Percentiles rank a stretch among this genome's conserved stretches.
These are phyloP conservation scores for Biston betularia DNA, from an alignment of 2,888 invertebrate species.

Conservation along the genomic window DNA sequence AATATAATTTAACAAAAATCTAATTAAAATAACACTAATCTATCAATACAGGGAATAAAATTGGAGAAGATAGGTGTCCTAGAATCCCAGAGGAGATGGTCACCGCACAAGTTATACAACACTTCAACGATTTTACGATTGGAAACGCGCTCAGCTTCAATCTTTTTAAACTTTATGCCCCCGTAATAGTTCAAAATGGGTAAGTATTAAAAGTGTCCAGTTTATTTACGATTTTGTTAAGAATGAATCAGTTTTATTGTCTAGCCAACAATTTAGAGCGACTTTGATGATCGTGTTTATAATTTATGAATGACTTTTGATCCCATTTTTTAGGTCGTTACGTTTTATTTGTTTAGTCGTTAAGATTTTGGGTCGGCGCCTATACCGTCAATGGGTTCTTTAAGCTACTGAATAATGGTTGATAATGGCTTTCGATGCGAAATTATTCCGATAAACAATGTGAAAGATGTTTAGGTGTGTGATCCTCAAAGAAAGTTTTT, in stretches of 20 bases:
- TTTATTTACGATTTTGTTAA: slow-evolving; percentile 70
- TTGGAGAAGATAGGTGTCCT: no score
- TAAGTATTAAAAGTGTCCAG: slow-evolving; percentile 75
- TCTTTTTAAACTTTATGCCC: slow-evolving; percentile 68
- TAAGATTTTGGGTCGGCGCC: slow-evolving; percentile 59
- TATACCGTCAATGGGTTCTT: slow-evolving; percentile 44
- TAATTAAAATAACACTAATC: not conserved
- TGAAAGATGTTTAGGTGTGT: no score
- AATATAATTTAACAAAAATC: no score
- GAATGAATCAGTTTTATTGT: slow-evolving; percentile 78
- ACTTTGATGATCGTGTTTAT: slow-evolving; percentile 68
- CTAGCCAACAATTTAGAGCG: slow-evolving; percentile 63
- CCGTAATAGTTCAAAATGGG: slow-evolving; percentile 81
- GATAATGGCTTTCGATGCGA: not conserved
- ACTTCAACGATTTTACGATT: slow-evolving; percentile 59
- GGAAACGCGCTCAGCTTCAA: slow-evolving; percentile 63
- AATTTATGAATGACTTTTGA: slow-evolving; percentile 74
- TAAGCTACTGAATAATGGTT: slow-evolving; percentile 17
- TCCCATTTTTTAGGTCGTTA: slow-evolving; percentile 72
- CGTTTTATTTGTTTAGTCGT: slow-evolving; percentile 62
- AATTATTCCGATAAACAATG: not conserved
- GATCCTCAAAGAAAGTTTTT: no score
- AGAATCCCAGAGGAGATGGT: slow-evolving; percentile 37
- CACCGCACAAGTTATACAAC: slow-evolving; percentile 58
- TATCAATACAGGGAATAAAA: not conserved